Base-by-base conservation (phyloP, 1,140 invertebrate genomes). In the Oreohelix idahoensis region DNA sequence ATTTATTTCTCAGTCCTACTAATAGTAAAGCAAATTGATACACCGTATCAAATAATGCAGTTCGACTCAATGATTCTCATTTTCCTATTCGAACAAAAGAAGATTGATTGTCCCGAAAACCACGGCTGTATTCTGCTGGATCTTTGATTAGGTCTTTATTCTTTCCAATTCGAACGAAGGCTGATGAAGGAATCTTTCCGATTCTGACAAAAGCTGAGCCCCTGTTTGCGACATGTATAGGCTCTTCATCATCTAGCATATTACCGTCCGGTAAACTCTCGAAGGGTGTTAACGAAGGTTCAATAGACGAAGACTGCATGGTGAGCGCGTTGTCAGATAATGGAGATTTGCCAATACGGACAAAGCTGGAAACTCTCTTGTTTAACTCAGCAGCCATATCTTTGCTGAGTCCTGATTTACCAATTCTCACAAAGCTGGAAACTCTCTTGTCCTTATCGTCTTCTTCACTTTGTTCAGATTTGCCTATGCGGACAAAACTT, bases 131-230 rank as follows among this genome's bases (percentile, higher is more conserved):
- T 17, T 69, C 32, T 13, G 26, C 32, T 8, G 71, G 32, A 51
- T 63, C 74, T 20, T 45, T 49, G 15, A 76, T 15, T 10, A 83
- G 26, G 35, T 66, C 51, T 26, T 53, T 71, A 23, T 79, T 77
- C 15, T 84, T 76, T 10, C 83, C 85, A 32, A 86, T 84, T 35
- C 83, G 81, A 11, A 85, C 74, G 71, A 86, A 86, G n/a, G 85
- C 81, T 32, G 85, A 87, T 0, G 85, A 85, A 15, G 86, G 86
- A 53, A 84, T 85, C 76, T 86, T 86, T 63, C 86, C 86, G 58
- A 87, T 87, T 32, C 86, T 79, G 20, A 87, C 81, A 76, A 87
- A 87, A 71, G 86, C 83, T 32, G 49, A 63, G 8, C 69, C 66
- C 23, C 81, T 79, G 35, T 75, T 83, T 1, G 42, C 58, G 1